phyloP scores from a whole-genome alignment of 2,113 vertebrate species.

The Cisticola juncidis region DNA sequence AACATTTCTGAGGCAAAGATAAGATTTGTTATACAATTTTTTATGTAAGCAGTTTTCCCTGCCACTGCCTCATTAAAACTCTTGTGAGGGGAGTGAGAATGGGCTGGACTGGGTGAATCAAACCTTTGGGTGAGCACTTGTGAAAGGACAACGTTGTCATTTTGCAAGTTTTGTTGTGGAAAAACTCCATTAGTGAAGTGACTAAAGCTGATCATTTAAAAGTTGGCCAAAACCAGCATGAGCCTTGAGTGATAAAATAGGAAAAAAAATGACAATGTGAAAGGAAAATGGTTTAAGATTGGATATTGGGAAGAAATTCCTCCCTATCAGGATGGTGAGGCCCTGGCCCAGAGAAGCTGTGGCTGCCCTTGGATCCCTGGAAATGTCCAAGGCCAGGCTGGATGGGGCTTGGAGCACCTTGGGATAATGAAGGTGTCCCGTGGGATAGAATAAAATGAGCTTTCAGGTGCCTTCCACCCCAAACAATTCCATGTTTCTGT shows the following conservation, averaged over 20 bases:
- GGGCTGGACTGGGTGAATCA: background rate
- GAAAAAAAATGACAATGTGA: rapidly evolving
- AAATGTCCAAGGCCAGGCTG: rapidly evolving
- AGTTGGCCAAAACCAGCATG: background rate
- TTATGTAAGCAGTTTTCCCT: conserved; percentile 18
- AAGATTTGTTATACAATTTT: conserved; percentile 37
- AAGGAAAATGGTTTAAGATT: background rate
- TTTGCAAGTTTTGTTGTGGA: background rate
- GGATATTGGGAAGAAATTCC: background rate
- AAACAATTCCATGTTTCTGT: background rate
- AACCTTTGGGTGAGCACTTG: background rate
- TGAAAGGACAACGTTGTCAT: background rate
- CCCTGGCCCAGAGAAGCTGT: background rate
- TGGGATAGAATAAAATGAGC: rapidly evolving
- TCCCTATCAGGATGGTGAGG: rapidly evolving
- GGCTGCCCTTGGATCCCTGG: background rate
- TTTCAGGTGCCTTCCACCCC: background rate
- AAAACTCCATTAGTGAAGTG: background rate
- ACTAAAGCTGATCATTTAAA: background rate
- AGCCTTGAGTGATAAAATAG: background rate
- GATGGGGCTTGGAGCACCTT: rapidly evolving
- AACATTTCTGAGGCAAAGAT: background rate
- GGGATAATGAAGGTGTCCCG: background rate
- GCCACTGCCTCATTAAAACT: background rate
- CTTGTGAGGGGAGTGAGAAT: background rate